Base-by-base conservation (phyloP, 2,113 vertebrate genomes). In the Petroica traversi region DNA sequence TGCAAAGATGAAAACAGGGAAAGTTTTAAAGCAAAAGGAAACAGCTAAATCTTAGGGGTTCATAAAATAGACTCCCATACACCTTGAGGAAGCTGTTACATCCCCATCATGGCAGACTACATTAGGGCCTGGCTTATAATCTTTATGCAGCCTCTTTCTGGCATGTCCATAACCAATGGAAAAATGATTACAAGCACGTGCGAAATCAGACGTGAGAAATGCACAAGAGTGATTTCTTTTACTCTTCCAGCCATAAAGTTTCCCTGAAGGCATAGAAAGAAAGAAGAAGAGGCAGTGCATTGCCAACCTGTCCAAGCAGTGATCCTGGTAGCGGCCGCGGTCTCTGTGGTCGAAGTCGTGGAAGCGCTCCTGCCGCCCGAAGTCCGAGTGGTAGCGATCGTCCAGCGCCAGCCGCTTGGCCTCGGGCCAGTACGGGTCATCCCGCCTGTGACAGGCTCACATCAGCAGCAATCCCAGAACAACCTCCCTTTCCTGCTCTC, bases 261-360 rank as follows among this genome's bases (percentile, higher is more conserved):
- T 61, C 52, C 25, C 19, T 11, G 20, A 26, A 61, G 33, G 9
- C 11, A 19, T 0, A 68, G 3, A 14, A 58, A 67, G 52, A 69
- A 26, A 26, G 16, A 67, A 3, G 17, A 59, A 23, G 12, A 43
- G 46, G 5, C 18, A 15, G 10, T 0, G 19, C 34, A 24, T 22
- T 14, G 24, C 96, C 40, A 1, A 99, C 98, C 99, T 98, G 97
- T 99, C 99, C 29, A 97, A 45, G 31, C 92, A 66, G 34, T 99
- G 98, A 5, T 99, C 99, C 77, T 98, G 99, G 97, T 98, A 99
- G 38, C 99, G 98, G 59, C 98, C 97, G 3, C 99, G 98, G 14
- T 99, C 99, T n/a, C 99, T 80, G 96, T 99, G 99, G 94, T 99
- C 98, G 6, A 99, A 99, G 92, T 99, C 98, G 4, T 99, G 99